Conservation (phyloP, 1,140 invertebrate species). For the Nomia melanderi region DNA sequence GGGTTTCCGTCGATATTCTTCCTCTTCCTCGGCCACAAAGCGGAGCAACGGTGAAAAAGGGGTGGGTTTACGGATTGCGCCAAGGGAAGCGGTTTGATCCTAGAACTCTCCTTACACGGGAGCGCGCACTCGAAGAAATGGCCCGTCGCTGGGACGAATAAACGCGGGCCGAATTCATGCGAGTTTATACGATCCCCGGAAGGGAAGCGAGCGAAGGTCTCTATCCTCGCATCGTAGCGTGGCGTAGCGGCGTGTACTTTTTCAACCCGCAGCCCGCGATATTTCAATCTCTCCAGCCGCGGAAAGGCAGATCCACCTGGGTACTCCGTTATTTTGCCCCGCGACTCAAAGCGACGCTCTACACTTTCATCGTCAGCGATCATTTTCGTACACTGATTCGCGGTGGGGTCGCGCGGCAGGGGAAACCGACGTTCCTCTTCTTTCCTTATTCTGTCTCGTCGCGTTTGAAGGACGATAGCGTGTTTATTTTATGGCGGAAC, state of each 20-base stretch:
- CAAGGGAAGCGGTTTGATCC: neutral
- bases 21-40: neutral
- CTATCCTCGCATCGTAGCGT: neutral
- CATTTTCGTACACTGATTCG: neutral
- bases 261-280: neutral
- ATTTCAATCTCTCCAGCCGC: neutral
- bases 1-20: no score
- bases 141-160: neutral
- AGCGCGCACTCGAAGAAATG: neutral
- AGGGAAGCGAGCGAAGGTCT: neutral
- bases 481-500: neutral
- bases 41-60: no score
- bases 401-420: neutral
- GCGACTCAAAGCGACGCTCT: neutral
- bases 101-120: neutral
- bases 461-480: slow-evolving; percentile 10
- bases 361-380: neutral
- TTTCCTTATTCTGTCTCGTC: slow-evolving; percentile 4
- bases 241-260: no score
- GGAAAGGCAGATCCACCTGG: neutral
- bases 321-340: neutral
- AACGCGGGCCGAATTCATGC: neutral
- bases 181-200: neutral
- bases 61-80: neutral
- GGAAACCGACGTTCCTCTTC: neutral